Percentiles rank a stretch among this genome's conserved stretches.
phyloP scores from a whole-genome alignment of 2,113 vertebrate genomes.

The Boulengeromyrus knoepffleri region DNA sequence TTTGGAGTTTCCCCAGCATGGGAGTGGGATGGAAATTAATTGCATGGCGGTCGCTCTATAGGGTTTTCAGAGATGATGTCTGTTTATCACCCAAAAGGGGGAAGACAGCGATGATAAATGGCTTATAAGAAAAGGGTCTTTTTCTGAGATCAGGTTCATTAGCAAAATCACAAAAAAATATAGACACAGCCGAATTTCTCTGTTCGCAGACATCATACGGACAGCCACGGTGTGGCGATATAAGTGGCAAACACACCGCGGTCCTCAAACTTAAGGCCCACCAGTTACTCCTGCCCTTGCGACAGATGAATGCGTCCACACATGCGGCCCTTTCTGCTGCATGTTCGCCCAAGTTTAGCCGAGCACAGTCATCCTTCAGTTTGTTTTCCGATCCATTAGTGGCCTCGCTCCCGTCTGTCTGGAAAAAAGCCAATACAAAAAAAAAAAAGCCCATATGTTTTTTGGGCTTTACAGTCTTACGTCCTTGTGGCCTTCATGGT shows the following conservation, averaged over 20 bases:
- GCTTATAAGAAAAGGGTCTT: not conserved
- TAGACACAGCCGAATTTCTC: not conserved
- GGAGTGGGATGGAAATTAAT: not conserved
- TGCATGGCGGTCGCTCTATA: not conserved
- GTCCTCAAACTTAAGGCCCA: not conserved
- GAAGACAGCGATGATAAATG: not conserved
- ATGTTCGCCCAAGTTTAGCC: not conserved
- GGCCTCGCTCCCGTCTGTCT: not conserved
- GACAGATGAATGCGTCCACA: not conserved
- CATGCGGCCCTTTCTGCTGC: not conserved
- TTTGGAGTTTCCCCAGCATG: not conserved
- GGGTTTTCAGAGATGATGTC: not conserved
- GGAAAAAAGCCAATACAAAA: not conserved
- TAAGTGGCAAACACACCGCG: not conserved
- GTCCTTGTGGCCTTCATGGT: not conserved
- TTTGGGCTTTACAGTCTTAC: not conserved
- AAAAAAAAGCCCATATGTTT: not conserved
- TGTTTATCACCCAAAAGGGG: not conserved
- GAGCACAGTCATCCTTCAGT: not conserved
- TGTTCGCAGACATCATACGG: not conserved
- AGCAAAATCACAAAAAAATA: not conserved
- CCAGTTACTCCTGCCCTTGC: not conserved
- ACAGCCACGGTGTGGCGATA: not conserved
- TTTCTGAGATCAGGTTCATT: not conserved
- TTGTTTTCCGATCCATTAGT: not conserved